Evolutionary conservation across 1,140 invertebrate genomes (phyloP), one percentile per base, ranked within the genome.

Genomic region (Tenebrio molitor): DNA sequence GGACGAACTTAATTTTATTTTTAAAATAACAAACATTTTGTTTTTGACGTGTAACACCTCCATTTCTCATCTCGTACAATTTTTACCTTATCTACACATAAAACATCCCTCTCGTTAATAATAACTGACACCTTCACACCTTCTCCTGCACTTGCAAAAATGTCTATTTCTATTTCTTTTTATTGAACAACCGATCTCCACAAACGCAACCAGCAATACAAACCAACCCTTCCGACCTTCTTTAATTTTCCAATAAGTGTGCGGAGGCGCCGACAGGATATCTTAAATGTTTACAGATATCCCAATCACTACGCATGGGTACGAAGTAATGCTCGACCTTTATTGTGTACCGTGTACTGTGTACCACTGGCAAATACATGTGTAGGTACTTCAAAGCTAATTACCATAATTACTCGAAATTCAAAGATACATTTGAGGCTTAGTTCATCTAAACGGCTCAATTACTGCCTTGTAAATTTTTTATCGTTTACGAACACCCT

Each of bases 1-100:
- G 50, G 29, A 58, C 50, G 15, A 58, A 58, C 50, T 58, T 58
- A 58, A 58, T 58, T 58, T 58, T 29, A 16, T 58, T 58, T 58
- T 58, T 29, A 14, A 29, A 58, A 58, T 58, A 58, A 25, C 50
- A 58, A 58, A 58, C 50, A 29, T 58, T 58, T 58, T 12, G 17
- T 25, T 53, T 33, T 23, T 25, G 50, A 29, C 50, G 29, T 58
- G 50, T 17, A 29, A 29, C 44, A 15, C 23, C n/a, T 50, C 16
- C 12, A 16, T 58, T 58, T 58, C 29, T 25, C 50, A 29, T 17
- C 23, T 58, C 50, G n/a, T 25, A 12, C 23, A 29, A 14, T 58
- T 29, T 29, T 58, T 58, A 58, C n/a, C 10, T 29, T 25, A 39
- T n/a, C 12, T 39, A 8, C 6, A 58, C 50, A 50, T 21, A 21